A percentile compares a stretch with the other conserved stretches of the same genome.
phyloP scores from a whole-genome alignment of 2,888 invertebrate species.

The Stenichneumon culpator region DNA sequence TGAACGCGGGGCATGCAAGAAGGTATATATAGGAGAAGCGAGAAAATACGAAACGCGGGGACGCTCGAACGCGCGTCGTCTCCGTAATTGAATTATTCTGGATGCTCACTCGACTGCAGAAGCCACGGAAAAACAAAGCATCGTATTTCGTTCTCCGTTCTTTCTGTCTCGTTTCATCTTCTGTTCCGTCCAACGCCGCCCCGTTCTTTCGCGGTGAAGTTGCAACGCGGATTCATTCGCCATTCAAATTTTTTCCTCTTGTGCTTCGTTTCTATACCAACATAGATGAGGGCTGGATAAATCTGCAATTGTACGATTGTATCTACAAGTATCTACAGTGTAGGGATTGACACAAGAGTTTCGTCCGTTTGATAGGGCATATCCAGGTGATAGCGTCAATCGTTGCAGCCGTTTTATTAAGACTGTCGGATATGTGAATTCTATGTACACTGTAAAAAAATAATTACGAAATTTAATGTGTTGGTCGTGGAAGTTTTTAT shows the following conservation, averaged over 20 bases:
- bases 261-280: slow-evolving; percentile 11
- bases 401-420: too few relatives aligned
- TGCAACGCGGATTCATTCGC: slow-evolving; percentile 33
- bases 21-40: slow-evolving; percentile 4
- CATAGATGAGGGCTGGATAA: background rate
- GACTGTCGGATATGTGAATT: too few relatives aligned
- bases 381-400: too few relatives aligned
- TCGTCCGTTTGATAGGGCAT: too few relatives aligned
- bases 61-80: slow-evolving; percentile 39
- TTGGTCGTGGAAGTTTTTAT: too few relatives aligned
- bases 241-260: slow-evolving; percentile 9
- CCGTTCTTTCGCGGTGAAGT: background rate
- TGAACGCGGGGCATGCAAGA: background rate
- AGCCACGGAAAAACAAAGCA: slow-evolving; percentile 42
- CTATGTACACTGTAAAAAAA: too few relatives aligned
- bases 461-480: too few relatives aligned
- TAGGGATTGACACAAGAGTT: background rate
- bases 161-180: background rate
- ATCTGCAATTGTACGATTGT: background rate
- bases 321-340: background rate
- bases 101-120: slow-evolving; percentile 38
- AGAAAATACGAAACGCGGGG: slow-evolving; percentile 34
- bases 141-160: slow-evolving; percentile 28
- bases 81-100: slow-evolving; percentile 47
- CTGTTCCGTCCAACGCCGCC: background rate